Conservation (phyloP, 2,113 vertebrate species). For the Eurystomus gularis region DNA sequence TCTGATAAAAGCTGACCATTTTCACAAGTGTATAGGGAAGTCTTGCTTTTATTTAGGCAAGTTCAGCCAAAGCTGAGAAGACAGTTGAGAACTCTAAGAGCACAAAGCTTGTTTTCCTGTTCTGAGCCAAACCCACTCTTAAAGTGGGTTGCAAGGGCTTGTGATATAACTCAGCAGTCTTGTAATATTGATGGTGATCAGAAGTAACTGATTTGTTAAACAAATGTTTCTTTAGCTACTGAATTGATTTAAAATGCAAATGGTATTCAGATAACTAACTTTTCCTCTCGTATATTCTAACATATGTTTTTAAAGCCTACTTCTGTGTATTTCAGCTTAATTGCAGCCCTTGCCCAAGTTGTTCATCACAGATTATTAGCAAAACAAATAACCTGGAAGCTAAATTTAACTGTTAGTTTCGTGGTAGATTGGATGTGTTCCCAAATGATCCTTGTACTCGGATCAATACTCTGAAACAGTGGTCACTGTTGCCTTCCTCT, state of each 20-base stretch:
- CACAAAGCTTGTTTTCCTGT: background rate
- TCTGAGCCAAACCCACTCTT: background rate
- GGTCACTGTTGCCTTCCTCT: background rate
- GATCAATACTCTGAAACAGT: background rate
- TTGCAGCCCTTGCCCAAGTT: background rate
- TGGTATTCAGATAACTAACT: background rate
- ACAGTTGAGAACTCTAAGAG: background rate
- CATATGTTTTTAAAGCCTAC: background rate
- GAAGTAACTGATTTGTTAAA: background rate
- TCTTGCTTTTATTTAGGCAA: constrained; percentile 3
- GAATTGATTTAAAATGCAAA: background rate
- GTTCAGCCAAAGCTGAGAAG: background rate
- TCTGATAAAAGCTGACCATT: constrained; percentile 9
- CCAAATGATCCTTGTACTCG: background rate
- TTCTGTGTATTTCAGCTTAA: background rate
- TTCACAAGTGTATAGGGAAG: background rate
- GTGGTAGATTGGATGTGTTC: background rate
- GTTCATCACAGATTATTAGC: background rate
- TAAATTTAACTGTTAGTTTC: background rate
- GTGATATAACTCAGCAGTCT: background rate
- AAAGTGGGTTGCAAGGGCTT: background rate
- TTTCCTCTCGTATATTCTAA: background rate
- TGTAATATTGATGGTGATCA: background rate
- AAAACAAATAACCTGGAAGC: background rate
- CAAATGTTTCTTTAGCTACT: background rate